These are phyloP conservation scores for Brachyptera putata DNA, from an alignment of 2,888 invertebrate species.

Conservation along the genomic window DNA sequence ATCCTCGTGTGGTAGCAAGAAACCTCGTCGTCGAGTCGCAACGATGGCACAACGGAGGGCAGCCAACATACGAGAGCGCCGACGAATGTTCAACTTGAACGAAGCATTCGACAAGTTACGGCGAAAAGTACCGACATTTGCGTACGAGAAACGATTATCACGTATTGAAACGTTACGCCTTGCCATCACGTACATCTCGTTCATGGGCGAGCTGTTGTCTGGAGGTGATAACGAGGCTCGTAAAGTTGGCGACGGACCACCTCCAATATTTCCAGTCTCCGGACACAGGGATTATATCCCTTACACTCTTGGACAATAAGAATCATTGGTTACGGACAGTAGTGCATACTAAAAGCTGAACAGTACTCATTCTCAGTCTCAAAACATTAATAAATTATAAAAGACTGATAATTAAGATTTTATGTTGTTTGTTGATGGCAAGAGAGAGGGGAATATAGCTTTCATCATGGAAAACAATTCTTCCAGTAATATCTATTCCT, in stretches of 20 bases:
- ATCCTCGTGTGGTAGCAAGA: slow-evolving; percentile 54
- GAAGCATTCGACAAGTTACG: slow-evolving; percentile 92
- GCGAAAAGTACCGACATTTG: slow-evolving; percentile 92
- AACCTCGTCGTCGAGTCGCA: slow-evolving; percentile 81
- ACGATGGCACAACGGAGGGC: slow-evolving; percentile 87
- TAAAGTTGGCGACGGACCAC: slow-evolving; percentile 23
- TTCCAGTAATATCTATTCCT: too few species aligned
- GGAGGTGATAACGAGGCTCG: slow-evolving; percentile 36
- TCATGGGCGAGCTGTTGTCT: slow-evolving; percentile 84
- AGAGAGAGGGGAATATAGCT: too few species aligned
- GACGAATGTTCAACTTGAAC: slow-evolving; percentile 93
- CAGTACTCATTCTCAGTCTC: not conserved
- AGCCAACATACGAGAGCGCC: slow-evolving; percentile 87
- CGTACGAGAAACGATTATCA: slow-evolving; percentile 92
- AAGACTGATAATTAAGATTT: not conserved
- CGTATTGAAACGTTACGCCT: slow-evolving; percentile 91
- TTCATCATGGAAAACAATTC: too few species aligned
- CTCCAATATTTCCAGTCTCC: slow-evolving; percentile 26
- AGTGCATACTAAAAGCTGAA: not conserved
- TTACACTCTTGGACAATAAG: slow-evolving; percentile 28
- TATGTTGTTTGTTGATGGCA: too few species aligned
- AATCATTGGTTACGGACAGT: not conserved
- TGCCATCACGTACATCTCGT: slow-evolving; percentile 94
- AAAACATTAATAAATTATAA: not conserved
- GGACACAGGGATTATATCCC: slow-evolving; percentile 29